phyloP scores from a whole-genome alignment of 2,888 invertebrate species.

The Argynnis bischoffii region DNA sequence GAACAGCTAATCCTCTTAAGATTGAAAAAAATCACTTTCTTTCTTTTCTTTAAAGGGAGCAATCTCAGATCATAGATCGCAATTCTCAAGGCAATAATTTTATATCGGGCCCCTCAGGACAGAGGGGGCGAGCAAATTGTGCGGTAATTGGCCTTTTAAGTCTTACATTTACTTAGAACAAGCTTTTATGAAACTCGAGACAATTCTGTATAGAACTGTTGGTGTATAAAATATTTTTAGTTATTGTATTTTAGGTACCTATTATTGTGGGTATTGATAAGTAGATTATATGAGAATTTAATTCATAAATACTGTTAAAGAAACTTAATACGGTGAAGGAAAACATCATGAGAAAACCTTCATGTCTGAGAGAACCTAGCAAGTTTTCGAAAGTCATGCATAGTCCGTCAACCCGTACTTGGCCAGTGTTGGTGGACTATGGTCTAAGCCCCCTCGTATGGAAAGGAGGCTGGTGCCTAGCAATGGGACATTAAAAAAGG shows the following conservation, averaged over 20 bases:
- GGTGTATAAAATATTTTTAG: neutral
- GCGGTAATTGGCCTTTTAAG: conserved; percentile 79
- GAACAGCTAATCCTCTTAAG: conserved; percentile 48
- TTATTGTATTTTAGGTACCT: neutral
- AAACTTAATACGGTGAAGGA: too few relatives aligned
- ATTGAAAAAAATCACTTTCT: conserved; percentile 51
- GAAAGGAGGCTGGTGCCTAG: too few relatives aligned
- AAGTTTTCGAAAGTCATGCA: too few relatives aligned
- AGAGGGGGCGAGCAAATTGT: conserved; percentile 71
- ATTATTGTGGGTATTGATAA: neutral
- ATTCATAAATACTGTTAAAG: too few relatives aligned
- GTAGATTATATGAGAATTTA: neutral
- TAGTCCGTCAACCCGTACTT: too few relatives aligned
- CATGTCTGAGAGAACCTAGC: too few relatives aligned
- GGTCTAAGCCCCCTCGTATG: too few relatives aligned
- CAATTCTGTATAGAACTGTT: conserved; percentile 41
- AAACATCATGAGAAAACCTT: too few relatives aligned
- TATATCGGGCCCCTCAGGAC: conserved; percentile 52
- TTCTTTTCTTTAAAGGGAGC: conserved; percentile 47
- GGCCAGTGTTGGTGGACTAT: too few relatives aligned
- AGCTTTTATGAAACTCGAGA: conserved; percentile 61
- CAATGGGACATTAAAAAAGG: too few relatives aligned
- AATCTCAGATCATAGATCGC: conserved; percentile 55
- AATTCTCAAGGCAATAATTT: conserved; percentile 66
- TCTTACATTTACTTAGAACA: conserved; percentile 60